A percentile compares a stretch with the other conserved stretches of the same genome.
These are phyloP conservation scores for Chamaedrilus cognettii DNA, from an alignment of 2,888 invertebrate species.

Conservation along the genomic window DNA sequence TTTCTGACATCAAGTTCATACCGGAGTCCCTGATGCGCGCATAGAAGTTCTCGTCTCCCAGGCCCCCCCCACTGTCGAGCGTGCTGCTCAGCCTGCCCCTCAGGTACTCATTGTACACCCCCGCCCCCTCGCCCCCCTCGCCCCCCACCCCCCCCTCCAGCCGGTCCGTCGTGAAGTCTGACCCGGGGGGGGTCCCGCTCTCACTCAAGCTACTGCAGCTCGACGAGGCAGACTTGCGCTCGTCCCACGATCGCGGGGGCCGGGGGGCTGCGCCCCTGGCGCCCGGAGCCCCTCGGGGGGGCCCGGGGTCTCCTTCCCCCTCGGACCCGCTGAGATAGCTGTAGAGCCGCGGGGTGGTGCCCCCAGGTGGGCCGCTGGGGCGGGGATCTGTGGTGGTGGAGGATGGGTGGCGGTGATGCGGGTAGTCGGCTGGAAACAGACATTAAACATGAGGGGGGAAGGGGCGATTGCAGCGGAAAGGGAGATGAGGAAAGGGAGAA, in stretches of 20 bases:
- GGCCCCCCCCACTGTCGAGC: slow-evolving; percentile 29
- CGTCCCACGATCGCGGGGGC: slow-evolving; percentile 11
- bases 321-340: slow-evolving; percentile 52
- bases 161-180: not conserved
- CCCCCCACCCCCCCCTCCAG: not conserved
- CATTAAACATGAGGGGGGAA: too few species aligned
- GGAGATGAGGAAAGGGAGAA: too few species aligned
- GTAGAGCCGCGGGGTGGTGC: slow-evolving; percentile 37
- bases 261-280: not conserved
- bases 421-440: too few species aligned
- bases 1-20: slow-evolving; percentile 14
- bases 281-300: slow-evolving; percentile 9
- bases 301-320: slow-evolving; percentile 42
- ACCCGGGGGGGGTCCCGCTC: not conserved
- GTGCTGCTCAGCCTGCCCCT: slow-evolving; percentile 15
- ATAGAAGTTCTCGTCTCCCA: too few species aligned
- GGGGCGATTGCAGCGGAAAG: too few species aligned
- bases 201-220: slow-evolving; percentile 19
- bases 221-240: slow-evolving; percentile 21
- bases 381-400: not conserved
- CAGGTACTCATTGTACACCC: not conserved
- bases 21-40: slow-evolving; percentile 35
- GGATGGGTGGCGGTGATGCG: too few species aligned
- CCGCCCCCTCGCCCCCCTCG: not conserved
- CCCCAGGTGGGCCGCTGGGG: not conserved